Conservation (phyloP, 2,888 invertebrate species). For the Trypoxylon attenuatum region DNA sequence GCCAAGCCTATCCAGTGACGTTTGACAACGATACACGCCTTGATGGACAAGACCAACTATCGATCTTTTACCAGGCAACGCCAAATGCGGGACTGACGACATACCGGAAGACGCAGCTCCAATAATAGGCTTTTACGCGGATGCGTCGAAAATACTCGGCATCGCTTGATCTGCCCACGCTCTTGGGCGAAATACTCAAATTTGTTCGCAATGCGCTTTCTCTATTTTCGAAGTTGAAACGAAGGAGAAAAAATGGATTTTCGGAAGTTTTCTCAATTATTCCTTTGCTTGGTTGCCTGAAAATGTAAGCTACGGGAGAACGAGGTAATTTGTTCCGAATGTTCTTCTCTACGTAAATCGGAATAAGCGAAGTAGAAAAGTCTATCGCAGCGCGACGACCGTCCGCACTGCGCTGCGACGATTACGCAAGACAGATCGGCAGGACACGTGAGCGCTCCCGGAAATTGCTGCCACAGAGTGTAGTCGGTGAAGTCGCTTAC, state of each 20-base stretch:
- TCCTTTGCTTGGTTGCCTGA: too few relatives aligned
- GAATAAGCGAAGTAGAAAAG: neutral
- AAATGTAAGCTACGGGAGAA: too few relatives aligned
- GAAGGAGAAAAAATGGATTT: too few relatives aligned
- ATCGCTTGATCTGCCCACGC: slow-evolving; percentile 23
- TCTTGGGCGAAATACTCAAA: neutral
- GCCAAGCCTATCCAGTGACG: too few relatives aligned
- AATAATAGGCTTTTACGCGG: slow-evolving; percentile 39
- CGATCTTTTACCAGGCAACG: neutral
- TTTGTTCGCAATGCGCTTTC: neutral
- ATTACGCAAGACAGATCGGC: slow-evolving; percentile 39
- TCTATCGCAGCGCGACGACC: neutral
- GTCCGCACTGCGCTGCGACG: slow-evolving; percentile 13
- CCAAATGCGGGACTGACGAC: slow-evolving; percentile 9
- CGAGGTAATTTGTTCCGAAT: too few relatives aligned
- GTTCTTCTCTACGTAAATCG: too few relatives aligned
- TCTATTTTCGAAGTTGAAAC: too few relatives aligned
- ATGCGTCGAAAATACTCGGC: slow-evolving; percentile 41
- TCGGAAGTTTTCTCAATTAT: too few relatives aligned
- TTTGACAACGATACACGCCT: too few relatives aligned
- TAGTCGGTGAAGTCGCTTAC: neutral
- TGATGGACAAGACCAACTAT: neutral
- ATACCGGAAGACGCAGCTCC: slow-evolving; percentile 26
- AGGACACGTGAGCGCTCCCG: slow-evolving; percentile 12
- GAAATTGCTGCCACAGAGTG: slow-evolving; percentile 18